Evolutionary conservation across 2,888 invertebrate species (phyloP).

Genomic region (Sthenelais limicola): DNA sequence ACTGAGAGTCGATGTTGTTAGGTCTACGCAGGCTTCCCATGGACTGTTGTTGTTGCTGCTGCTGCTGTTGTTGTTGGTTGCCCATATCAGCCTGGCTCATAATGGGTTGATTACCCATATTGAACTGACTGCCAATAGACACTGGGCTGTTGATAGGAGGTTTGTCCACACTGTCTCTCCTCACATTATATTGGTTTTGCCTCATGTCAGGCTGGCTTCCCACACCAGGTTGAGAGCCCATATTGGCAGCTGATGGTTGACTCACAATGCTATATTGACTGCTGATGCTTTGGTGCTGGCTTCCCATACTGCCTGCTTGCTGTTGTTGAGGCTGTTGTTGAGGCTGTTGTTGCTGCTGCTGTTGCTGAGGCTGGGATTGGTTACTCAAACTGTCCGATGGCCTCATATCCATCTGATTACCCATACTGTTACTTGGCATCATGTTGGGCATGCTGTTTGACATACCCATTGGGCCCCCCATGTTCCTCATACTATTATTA

Average conservation of each 20-base stretch:
- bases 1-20: constrained; percentile 18
- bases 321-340: neutral
- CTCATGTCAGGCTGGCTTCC: constrained; percentile 8
- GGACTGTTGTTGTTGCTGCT: no score
- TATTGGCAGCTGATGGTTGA: constrained; percentile 12
- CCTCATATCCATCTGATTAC: constrained; percentile 28
- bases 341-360: constrained; percentile 13
- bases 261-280: constrained; percentile 15
- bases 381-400: constrained; percentile 13
- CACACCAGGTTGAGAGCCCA: constrained; percentile 16
- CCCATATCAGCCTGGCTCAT: constrained; percentile 16
- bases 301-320: constrained; percentile 9
- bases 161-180: constrained; percentile 19
- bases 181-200: neutral
- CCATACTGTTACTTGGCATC: neutral
- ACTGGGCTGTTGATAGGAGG: constrained; percentile 17
- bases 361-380: constrained; percentile 16
- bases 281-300: no score
- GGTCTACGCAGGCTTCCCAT: constrained; percentile 10
- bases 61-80: no score
- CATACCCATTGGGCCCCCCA: constrained; percentile 14
- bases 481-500: constrained; percentile 10
- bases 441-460: constrained; percentile 16
- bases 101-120: constrained; percentile 6
- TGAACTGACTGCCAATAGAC: constrained; percentile 21